Conservation (phyloP, 2,888 invertebrate species). For the Xylota sylvarum region DNA sequence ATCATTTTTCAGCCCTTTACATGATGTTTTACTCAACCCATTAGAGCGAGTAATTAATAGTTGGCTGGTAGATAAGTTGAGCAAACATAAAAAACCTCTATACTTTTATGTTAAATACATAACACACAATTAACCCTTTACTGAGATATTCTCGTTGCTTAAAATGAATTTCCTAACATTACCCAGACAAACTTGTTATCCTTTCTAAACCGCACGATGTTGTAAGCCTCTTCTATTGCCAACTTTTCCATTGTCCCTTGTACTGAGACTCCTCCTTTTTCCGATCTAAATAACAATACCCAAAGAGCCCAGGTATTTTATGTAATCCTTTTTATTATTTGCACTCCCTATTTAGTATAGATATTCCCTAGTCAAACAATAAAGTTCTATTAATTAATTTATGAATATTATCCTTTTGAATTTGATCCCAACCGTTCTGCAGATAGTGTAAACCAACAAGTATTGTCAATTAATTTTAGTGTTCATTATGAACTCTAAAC, state of each 20-base stretch:
- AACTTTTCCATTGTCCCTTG: background rate
- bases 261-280: background rate
- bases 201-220: background rate
- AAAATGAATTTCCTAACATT: background rate
- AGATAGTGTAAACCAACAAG: background rate
- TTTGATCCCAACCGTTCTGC: background rate
- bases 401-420: background rate
- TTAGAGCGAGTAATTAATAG: slow-evolving; percentile 15
- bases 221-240: background rate
- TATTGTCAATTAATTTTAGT: slow-evolving; percentile 58
- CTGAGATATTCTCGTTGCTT: background rate
- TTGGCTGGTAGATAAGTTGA: background rate
- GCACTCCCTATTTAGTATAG: background rate
- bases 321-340: background rate
- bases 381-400: background rate
- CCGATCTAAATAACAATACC: background rate
- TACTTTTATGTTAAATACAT: background rate
- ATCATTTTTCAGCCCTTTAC: background rate
- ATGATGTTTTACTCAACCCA: slow-evolving; percentile 1
- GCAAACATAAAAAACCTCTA: background rate
- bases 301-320: background rate
- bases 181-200: background rate
- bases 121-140: background rate
- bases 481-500: slow-evolving; percentile 77
- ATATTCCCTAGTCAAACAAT: background rate